Conservation (phyloP, 2,888 invertebrate species). For the Drosophila paucipuncta region DNA sequence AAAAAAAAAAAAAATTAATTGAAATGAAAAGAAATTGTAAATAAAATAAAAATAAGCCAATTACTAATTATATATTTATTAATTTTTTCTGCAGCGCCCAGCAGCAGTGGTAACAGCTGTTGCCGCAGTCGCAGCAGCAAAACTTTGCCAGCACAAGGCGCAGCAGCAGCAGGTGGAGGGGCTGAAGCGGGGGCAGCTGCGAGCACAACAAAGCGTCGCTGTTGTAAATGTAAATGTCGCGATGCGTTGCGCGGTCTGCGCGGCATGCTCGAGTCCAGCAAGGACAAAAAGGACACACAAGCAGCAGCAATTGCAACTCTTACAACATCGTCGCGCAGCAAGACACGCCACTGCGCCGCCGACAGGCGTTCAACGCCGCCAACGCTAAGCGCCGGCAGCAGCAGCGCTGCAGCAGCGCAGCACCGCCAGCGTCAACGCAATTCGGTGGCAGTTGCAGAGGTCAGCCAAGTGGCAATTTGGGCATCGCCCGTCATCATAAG, state of each 20-base stretch:
- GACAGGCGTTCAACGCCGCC: slow-evolving; percentile 65
- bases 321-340: slow-evolving; percentile 34
- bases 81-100: slow-evolving; percentile 10
- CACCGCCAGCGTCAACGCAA: slow-evolving; percentile 53
- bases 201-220: slow-evolving; percentile 70
- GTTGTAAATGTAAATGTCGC: slow-evolving; percentile 82
- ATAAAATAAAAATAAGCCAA: not conserved
- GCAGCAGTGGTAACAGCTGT: slow-evolving; percentile 66
- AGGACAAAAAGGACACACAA: slow-evolving; percentile 45
- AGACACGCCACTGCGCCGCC: slow-evolving; percentile 47
- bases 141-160: slow-evolving; percentile 37
- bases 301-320: slow-evolving; percentile 5
- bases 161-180: slow-evolving; percentile 12
- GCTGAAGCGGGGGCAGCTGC: slow-evolving; percentile 5
- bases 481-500: slow-evolving; percentile 76
- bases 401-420: slow-evolving; percentile 11
- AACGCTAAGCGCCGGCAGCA: slow-evolving; percentile 28
- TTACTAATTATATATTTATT: not conserved
- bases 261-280: slow-evolving; percentile 69
- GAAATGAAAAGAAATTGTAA: not conserved
- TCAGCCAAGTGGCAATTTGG: slow-evolving; percentile 78
- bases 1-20: not conserved
- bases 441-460: slow-evolving; percentile 66
- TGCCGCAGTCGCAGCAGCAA: slow-evolving; percentile 81
- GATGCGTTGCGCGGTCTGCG: slow-evolving; percentile 74